Conservation (phyloP, 2,113 vertebrate genomes). For the Eulacestoma nigropectus region DNA sequence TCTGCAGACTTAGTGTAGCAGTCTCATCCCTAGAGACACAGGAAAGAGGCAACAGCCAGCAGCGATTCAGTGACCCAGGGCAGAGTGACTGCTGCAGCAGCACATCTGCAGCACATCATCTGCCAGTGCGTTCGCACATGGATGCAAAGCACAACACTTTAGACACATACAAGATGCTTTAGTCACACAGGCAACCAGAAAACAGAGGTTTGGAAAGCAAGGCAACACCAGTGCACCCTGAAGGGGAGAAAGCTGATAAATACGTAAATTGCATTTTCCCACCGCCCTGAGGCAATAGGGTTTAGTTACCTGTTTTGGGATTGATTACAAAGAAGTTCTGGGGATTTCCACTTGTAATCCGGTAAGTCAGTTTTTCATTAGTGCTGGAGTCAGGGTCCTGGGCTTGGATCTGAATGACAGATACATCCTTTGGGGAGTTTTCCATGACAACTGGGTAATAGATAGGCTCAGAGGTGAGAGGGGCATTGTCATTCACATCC, state of each 20-base stretch:
- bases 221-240: neutral
- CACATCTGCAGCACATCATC: neutral
- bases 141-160: neutral
- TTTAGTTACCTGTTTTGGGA: conserved; percentile 83
- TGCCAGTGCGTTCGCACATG: accelerated
- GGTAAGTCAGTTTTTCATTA: conserved; percentile 80
- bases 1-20: neutral
- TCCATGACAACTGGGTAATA: conserved; percentile 85
- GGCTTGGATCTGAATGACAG: conserved; percentile 91
- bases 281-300: neutral
- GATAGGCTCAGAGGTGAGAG: conserved; percentile 88
- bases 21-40: neutral
- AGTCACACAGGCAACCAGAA: neutral
- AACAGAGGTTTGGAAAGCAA: neutral
- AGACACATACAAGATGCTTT: neutral
- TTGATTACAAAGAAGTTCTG: conserved; percentile 97
- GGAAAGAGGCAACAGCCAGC: neutral
- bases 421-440: conserved; percentile 91
- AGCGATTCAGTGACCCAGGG: neutral
- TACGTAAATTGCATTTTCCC: neutral
- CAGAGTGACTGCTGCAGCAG: neutral
- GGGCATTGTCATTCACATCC: conserved; percentile 96
- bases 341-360: conserved; percentile 93
- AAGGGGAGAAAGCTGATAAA: neutral
- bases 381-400: conserved; percentile 87